Percentiles rank a stretch among this genome's conserved stretches.
Conservation (phyloP, 2,797 vertebrate genomes). For the Novumbra hubbsi region DNA sequence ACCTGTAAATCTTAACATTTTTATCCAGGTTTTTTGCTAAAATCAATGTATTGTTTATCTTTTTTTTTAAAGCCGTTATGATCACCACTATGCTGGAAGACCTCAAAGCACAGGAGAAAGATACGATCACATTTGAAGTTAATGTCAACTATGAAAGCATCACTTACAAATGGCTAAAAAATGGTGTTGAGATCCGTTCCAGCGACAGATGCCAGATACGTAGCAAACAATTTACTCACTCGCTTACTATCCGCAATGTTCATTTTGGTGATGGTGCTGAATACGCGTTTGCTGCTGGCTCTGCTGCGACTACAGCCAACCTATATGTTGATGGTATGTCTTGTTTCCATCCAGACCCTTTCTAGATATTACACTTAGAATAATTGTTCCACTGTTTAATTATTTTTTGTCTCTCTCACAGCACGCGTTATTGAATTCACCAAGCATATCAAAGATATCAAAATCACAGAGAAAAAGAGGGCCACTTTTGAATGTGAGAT, state of each 20-base stretch:
- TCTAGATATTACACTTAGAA: neutral
- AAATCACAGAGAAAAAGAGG: constrained; percentile 87
- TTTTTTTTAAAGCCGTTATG: constrained; percentile 72
- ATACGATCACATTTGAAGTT: constrained; percentile 89
- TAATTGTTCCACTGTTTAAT: too few species aligned
- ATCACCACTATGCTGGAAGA: constrained; percentile 88
- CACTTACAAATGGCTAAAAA: constrained; percentile 89
- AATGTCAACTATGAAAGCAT: constrained; percentile 89
- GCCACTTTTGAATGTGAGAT: constrained; percentile 88
- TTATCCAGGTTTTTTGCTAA: neutral
- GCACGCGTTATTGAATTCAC: constrained; percentile 89
- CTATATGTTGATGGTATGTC: constrained; percentile 85
- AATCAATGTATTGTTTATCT: neutral
- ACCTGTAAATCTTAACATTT: neutral
- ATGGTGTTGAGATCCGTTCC: constrained; percentile 85
- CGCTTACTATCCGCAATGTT: constrained; percentile 84
- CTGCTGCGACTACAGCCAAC: constrained; percentile 79
- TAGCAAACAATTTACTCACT: constrained; percentile 81
- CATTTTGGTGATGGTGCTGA: constrained; percentile 87
- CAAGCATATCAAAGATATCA: constrained; percentile 88
- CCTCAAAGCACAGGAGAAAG: constrained; percentile 89
- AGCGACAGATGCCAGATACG: constrained; percentile 85
- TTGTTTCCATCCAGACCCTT: neutral
- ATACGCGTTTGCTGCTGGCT: constrained; percentile 85
- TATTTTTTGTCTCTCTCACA: constrained; percentile 40